Percentiles rank a stretch among this genome's conserved stretches.
Evolutionary conservation across 1,140 invertebrate genomes (phyloP).

Genomic region (Anagrus nilaparvatae): DNA sequence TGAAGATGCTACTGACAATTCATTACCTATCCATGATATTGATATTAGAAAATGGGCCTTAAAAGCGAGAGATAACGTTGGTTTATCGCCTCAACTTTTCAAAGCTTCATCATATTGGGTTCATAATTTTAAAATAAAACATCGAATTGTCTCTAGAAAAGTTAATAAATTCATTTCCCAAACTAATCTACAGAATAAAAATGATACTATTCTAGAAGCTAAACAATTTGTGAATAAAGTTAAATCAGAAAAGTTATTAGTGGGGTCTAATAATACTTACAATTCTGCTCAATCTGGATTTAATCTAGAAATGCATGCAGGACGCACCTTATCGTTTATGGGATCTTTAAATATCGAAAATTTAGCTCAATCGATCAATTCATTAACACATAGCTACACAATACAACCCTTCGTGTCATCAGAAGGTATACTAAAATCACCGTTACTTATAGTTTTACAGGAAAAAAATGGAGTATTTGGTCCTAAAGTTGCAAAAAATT

Average conservation of each 20-base stretch:
- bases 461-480: constrained; percentile 3
- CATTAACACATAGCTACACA: constrained; percentile 1
- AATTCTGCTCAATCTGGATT: constrained; percentile 10
- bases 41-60: constrained; percentile 10
- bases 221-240: neutral
- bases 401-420: constrained; percentile 3
- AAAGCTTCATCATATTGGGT: constrained; percentile 10
- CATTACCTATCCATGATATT: constrained; percentile 12
- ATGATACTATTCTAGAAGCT: neutral
- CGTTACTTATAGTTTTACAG: constrained; percentile 1
- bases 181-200: neutral
- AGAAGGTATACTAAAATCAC: neutral
- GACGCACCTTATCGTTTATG: constrained; percentile 1
- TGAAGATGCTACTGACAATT: constrained; percentile 6
- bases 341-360: neutral
- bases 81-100: constrained; percentile 5
- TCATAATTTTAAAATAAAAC: constrained; percentile 12
- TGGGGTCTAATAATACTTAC: neutral
- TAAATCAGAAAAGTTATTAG: neutral
- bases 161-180: constrained; percentile 7
- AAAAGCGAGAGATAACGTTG: constrained; percentile 7
- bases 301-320: neutral
- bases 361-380: constrained; percentile 1
- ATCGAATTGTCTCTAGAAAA: constrained; percentile 4
- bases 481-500: constrained; percentile 1